phyloP scores from a whole-genome alignment of 2,113 vertebrate genomes.

The Columba janthina region DNA sequence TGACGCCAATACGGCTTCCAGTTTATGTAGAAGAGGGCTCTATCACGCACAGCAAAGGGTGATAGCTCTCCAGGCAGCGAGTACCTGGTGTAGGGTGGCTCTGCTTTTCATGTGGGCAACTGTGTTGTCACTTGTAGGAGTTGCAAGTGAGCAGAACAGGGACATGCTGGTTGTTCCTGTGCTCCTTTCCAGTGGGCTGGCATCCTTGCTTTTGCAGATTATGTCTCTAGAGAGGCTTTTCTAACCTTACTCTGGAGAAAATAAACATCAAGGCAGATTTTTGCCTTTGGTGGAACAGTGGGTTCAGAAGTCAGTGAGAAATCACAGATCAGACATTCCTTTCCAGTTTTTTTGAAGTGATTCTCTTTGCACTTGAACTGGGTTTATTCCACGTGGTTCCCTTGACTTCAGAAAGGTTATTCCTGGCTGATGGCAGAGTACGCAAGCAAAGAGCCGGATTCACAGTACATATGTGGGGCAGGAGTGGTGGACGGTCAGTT shows the following conservation, averaged over 20 bases:
- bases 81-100: not conserved
- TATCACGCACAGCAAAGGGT: not conserved
- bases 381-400: not conserved
- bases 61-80: accelerated
- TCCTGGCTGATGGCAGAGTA: not conserved
- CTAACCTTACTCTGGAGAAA: not conserved
- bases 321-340: not conserved
- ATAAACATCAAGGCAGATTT: not conserved
- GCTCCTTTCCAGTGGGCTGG: not conserved
- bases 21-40: not conserved
- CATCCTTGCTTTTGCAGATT: not conserved
- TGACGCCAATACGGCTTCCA: not conserved
- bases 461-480: not conserved
- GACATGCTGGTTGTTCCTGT: not conserved
- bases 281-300: not conserved
- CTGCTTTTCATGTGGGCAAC: not conserved
- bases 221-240: not conserved
- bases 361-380: not conserved
- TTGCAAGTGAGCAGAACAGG: not conserved
- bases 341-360: not conserved
- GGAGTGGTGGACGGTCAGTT: not conserved
- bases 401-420: not conserved
- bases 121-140: not conserved
- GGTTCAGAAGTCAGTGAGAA: not conserved
- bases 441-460: not conserved